Percentiles rank a stretch among this genome's conserved stretches.
phyloP scores from a whole-genome alignment of 2,797 vertebrate genomes.

The Halcyon smyrnensis region DNA sequence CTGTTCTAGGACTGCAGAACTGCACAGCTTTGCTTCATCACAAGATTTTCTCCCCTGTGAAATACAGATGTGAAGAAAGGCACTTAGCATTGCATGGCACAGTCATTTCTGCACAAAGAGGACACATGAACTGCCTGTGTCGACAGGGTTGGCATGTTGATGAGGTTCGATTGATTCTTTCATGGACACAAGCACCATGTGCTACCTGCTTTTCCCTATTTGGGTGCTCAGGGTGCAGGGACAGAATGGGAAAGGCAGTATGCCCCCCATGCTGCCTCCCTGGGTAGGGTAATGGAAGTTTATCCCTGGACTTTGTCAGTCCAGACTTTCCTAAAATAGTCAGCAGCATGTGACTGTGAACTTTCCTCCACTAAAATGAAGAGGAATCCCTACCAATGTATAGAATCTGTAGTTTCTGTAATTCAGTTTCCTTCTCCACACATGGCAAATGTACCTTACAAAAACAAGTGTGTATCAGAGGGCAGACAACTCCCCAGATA shows the following conservation, averaged over 20 bases:
- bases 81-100: background rate
- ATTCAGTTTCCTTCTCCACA: background rate
- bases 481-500: background rate
- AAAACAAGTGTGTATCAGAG: background rate
- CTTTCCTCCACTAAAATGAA: background rate
- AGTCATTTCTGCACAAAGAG: background rate
- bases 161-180: background rate
- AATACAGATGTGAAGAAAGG: background rate
- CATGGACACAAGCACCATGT: background rate
- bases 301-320: background rate
- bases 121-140: background rate
- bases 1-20: background rate
- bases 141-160: background rate
- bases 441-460: background rate
- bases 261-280: background rate
- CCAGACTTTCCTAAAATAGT: background rate
- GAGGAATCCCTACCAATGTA: background rate
- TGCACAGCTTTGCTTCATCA: background rate
- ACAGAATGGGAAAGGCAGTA: background rate
- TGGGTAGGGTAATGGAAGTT: background rate
- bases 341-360: background rate
- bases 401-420: background rate
- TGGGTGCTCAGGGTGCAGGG: background rate
- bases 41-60: background rate
- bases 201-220: background rate